A percentile compares a stretch with the other conserved stretches of the same genome.
These are phyloP conservation scores for Polyploca ridens DNA, from an alignment of 2,888 invertebrate genomes.

Conservation along the genomic window DNA sequence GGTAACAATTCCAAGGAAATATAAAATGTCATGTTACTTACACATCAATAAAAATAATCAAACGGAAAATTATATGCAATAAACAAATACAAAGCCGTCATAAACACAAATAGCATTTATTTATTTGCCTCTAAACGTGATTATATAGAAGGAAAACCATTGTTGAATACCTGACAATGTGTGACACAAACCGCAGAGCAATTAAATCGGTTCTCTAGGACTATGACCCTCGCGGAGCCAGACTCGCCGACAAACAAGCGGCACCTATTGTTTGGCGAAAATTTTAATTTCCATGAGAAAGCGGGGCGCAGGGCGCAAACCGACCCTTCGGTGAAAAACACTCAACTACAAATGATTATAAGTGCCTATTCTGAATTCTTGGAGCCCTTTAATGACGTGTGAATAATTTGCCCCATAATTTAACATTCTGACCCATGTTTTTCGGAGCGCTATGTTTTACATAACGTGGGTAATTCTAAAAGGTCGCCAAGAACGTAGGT, in stretches of 20 bases:
- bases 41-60: background rate
- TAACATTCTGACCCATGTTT: background rate
- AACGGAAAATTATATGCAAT: background rate
- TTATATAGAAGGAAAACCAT: background rate
- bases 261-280: background rate
- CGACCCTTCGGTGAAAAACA: slow-evolving; percentile 4
- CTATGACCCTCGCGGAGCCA: background rate
- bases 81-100: background rate
- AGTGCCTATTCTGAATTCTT: background rate
- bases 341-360: background rate
- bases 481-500: background rate
- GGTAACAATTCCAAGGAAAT: background rate
- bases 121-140: background rate
- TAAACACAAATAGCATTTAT: background rate
- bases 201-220: slow-evolving; percentile 3
- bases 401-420: slow-evolving; percentile 4
- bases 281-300: background rate
- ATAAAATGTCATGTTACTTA: background rate
- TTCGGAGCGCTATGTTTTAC: background rate
- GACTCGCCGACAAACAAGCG: background rate
- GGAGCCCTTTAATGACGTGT: slow-evolving; percentile 5
- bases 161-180: slow-evolving; percentile 1
- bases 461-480: background rate
- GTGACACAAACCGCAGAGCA: background rate
- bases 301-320: background rate